Evolutionary conservation across 2,113 vertebrate genomes (phyloP).

Genomic region (Erythrocercus mccallii): DNA sequence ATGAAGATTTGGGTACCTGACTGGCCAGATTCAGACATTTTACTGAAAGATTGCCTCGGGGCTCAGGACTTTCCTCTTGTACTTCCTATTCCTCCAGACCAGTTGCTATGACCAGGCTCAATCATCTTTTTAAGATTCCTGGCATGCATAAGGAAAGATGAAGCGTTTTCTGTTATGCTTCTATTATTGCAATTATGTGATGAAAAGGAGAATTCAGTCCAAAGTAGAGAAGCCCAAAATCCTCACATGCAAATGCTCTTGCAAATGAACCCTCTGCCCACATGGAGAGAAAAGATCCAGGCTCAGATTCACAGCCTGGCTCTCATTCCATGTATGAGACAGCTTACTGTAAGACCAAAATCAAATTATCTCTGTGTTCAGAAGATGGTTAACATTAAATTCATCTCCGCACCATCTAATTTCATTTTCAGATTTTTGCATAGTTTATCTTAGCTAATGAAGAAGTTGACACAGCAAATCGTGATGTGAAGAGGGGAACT

Average conservation of each 20-base stretch:
- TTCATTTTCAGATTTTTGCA: neutral
- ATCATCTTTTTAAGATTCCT: neutral
- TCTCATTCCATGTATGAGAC: neutral
- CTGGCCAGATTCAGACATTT: neutral
- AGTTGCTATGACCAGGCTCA: neutral
- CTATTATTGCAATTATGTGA: neutral
- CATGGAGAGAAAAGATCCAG: neutral
- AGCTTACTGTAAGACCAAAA: slow-evolving; percentile 8
- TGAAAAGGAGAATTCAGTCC: neutral
- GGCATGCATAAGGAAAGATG: neutral
- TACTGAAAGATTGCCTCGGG: neutral
- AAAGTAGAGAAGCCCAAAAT: neutral
- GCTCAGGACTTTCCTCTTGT: neutral
- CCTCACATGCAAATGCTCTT: neutral
- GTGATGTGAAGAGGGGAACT: neutral
- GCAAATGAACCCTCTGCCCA: neutral
- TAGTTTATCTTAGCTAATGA: slow-evolving; percentile 24
- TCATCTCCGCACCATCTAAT: neutral
- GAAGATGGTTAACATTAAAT: neutral
- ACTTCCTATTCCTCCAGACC: neutral
- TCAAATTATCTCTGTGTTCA: neutral
- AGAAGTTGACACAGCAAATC: neutral
- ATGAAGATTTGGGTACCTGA: neutral
- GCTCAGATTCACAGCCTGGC: neutral
- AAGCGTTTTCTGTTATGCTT: neutral